phyloP scores from a whole-genome alignment of 2,113 vertebrate genomes.

The Hyla sarda region DNA sequence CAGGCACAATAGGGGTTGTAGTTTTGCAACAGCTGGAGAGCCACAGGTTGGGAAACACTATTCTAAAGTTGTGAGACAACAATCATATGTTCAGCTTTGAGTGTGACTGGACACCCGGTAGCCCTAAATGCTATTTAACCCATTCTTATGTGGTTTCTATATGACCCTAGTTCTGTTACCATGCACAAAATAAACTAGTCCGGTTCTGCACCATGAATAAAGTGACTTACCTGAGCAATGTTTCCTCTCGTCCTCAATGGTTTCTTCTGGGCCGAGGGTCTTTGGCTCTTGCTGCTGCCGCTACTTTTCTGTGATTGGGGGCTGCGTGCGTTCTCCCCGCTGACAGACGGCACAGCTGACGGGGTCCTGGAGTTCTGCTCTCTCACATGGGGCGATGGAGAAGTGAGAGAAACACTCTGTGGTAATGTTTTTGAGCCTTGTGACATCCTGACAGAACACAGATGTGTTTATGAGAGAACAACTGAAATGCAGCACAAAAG shows the following conservation, averaged over 20 bases:
- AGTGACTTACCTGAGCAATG: conserved; percentile 19
- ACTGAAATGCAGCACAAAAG: neutral
- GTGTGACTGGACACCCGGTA: no score
- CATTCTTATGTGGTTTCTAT: no score
- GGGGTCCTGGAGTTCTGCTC: conserved; percentile 8
- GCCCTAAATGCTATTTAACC: no score
- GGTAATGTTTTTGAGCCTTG: neutral
- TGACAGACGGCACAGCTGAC: neutral
- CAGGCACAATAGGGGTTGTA: no score
- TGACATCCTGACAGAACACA: conserved; percentile 4
- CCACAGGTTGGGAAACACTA: no score
- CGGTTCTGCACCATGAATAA: neutral
- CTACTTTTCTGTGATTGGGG: conserved; percentile 27
- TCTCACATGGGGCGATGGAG: neutral
- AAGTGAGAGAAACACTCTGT: neutral
- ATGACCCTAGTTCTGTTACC: no score
- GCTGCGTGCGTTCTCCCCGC: neutral
- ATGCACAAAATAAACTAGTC: neutral
- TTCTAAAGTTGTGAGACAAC: no score
- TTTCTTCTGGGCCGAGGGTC: conserved; percentile 19
- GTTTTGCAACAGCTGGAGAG: no score
- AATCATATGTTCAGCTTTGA: no score
- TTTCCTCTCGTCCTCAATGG: neutral
- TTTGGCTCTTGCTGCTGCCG: conserved; percentile 23
- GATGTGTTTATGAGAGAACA: neutral